Evolutionary conservation across 2,113 vertebrate genomes (phyloP).

Genomic region (Neodontobutis hainanensis): DNA sequence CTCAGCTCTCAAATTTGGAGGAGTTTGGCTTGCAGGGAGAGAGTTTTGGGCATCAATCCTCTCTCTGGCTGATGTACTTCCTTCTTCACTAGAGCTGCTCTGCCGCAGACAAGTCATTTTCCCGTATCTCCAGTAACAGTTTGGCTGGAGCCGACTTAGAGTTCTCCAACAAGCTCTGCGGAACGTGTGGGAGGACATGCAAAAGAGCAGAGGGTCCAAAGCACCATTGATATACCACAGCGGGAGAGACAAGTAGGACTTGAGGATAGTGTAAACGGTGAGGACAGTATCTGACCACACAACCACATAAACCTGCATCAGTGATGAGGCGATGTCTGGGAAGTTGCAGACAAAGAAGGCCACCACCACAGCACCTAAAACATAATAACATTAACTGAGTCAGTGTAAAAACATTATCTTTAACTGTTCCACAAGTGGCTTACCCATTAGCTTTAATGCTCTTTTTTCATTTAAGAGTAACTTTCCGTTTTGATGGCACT

Average conservation of each 20-base stretch:
- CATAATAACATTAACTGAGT: not conserved
- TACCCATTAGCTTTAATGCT: constrained; percentile 80
- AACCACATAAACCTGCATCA: constrained; percentile 80
- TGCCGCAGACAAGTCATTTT: constrained; percentile 20
- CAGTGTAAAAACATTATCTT: not conserved
- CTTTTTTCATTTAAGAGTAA: constrained; percentile 75
- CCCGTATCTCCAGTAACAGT: constrained; percentile 31
- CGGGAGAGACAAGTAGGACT: constrained; percentile 78
- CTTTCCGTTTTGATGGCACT: constrained; percentile 64
- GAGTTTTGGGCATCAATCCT: constrained; percentile 8
- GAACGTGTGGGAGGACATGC: constrained; percentile 79
- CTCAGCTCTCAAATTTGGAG: not conserved
- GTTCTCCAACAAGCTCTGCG: constrained; percentile 78
- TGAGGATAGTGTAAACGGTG: constrained; percentile 76
- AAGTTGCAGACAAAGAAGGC: constrained; percentile 82
- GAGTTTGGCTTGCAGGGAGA: not conserved
- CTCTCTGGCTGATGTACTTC: constrained; percentile 17
- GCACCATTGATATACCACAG: constrained; percentile 82
- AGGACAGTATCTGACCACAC: constrained; percentile 74
- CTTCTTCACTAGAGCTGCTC: constrained; percentile 27
- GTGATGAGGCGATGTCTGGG: constrained; percentile 78
- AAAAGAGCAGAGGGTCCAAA: constrained; percentile 81
- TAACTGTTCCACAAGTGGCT: constrained; percentile 9
- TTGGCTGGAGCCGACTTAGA: constrained; percentile 47
- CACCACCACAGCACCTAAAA: constrained; percentile 76